A percentile compares a stretch with the other conserved stretches of the same genome.
These are phyloP conservation scores for Mizuhopecten yessoensis DNA, from an alignment of 1,140 invertebrate species.

Conservation along the genomic window DNA sequence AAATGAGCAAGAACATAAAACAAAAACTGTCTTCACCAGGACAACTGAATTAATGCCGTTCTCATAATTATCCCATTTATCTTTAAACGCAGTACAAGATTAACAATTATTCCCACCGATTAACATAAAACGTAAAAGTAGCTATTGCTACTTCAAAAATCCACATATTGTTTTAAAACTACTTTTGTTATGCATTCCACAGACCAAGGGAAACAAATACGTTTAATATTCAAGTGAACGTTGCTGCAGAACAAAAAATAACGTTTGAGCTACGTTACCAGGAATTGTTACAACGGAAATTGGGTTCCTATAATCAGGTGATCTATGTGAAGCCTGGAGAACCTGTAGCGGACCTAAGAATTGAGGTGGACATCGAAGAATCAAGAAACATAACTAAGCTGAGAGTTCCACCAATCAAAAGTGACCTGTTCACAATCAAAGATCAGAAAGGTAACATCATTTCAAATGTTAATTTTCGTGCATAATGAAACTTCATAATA, in stretches of 20 bases:
- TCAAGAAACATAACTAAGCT: conserved; percentile 64
- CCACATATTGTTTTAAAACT: too few species aligned
- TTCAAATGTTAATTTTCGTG: too few species aligned
- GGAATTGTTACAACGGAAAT: conserved; percentile 65
- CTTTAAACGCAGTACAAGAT: too few species aligned
- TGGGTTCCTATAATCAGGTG: conserved; percentile 69
- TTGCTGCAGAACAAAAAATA: conserved; percentile 67
- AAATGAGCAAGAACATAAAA: too few species aligned
- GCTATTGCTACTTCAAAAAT: too few species aligned
- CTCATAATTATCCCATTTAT: too few species aligned
- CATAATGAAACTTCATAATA: too few species aligned
- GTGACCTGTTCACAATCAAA: conserved; percentile 47
- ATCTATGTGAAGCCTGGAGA: conserved; percentile 71
- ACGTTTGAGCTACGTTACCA: conserved; percentile 73
- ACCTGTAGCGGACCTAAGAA: conserved; percentile 63
- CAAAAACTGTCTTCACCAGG: too few species aligned
- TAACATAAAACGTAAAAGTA: too few species aligned
- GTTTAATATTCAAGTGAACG: conserved; percentile 74
- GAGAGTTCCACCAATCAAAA: conserved; percentile 65
- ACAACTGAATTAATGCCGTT: too few species aligned
- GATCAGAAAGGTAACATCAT: conserved; percentile 45
- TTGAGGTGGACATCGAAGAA: conserved; percentile 72
- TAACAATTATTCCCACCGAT: too few species aligned
- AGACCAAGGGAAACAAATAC: conserved; percentile 66
- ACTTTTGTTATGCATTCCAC: neutral